Base-by-base conservation (phyloP, 1,140 invertebrate genomes). In the Marisa cornuarietis region DNA sequence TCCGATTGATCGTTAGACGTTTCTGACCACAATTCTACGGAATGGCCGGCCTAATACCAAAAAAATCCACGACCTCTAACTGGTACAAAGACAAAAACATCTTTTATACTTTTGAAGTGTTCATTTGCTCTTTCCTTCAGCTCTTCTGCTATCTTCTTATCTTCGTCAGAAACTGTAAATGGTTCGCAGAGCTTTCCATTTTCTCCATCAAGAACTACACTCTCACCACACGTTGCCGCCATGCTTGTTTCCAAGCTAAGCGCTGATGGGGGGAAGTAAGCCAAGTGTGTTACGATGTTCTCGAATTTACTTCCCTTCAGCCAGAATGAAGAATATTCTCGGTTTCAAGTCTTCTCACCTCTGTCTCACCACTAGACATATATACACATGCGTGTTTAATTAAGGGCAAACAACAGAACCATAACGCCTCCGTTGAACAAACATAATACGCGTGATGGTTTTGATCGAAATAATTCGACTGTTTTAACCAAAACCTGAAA, bases 91-190 rank as follows among this genome's bases (percentile, higher is more conserved):
- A 49, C 42, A 18, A 20, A 79, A 42, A 74, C 9, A 22, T 24
- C 49, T 2, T 79, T 10, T 31, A 52, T 93, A 96, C 96, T 94
- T 93, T 97, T 96, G 89, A 97, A 96, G 89, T 92, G 94, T 86
- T 94, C 93, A 91, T 97, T 97, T 20, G 96, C 96, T 88, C 95
- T 92, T 87, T 95, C 94, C 92, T 97, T 97, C 78, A 94, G 92
- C 86, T 94, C 92, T 91, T 96, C 95, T 16, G 96, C 95, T 87
- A 91, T 91, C 77, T 86, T 85, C 81, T 87, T 88, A 61, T 85
- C 74, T 61, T 90, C 89, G 20, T 91, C 91, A 69, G 79, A 83
- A 42, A 88, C 73, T 10, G 65, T 71, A 18, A 78, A 62, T 31
- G 81, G 54, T n/a, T 71, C 31, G 22, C 62, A 58, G 6, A 79